Conservation (phyloP, 2,797 vertebrate species). For the Diplodus puntazzo region DNA sequence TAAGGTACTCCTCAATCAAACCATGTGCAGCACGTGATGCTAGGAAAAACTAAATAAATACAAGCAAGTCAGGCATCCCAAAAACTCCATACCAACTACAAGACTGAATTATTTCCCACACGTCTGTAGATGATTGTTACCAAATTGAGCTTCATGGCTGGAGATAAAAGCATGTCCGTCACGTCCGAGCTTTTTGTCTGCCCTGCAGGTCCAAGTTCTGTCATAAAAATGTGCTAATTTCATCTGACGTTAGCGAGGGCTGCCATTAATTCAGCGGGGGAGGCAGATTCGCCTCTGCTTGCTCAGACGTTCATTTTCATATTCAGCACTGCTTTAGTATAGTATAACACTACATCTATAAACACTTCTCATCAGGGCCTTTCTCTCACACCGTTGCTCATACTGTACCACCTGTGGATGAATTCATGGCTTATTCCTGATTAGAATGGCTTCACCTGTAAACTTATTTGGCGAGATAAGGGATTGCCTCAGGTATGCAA, state of each 20-base stretch:
- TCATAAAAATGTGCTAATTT: constrained; percentile 26
- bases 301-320: background rate
- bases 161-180: constrained; percentile 24
- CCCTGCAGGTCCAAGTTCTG: constrained; percentile 12
- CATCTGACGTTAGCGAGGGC: background rate
- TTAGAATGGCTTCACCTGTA: constrained; percentile 26
- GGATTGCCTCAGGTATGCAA: constrained; percentile 14
- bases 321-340: background rate
- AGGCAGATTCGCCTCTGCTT: background rate
- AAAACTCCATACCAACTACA: background rate
- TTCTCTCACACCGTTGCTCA: no score
- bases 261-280: constrained; percentile 25
- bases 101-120: background rate
- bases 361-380: no score
- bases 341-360: background rate
- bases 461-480: constrained; percentile 11
- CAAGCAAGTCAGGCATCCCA: no score
- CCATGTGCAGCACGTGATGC: no score
- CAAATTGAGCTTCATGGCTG: constrained; percentile 4
- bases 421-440: background rate
- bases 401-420: background rate
- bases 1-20: no score
- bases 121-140: constrained; percentile 3
- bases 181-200: constrained; percentile 16
- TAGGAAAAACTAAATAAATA: no score